A percentile compares a stretch with the other conserved stretches of the same genome.
Conservation (phyloP, 1,140 invertebrate species). For the Xylocopa sonorina region DNA sequence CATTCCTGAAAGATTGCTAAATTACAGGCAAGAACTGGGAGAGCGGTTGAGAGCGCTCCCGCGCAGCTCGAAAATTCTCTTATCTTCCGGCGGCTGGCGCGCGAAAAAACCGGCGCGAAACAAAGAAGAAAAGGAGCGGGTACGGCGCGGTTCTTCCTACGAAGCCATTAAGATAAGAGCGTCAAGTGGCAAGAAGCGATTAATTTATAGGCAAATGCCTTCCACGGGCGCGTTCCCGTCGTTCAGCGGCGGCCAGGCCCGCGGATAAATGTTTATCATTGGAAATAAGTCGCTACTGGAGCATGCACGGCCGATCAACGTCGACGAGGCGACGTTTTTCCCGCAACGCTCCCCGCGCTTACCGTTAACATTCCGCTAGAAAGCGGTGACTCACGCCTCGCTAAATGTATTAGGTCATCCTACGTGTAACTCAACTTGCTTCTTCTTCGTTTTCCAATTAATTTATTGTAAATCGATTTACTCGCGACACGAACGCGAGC, state of each 20-base stretch:
- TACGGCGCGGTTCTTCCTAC: neutral
- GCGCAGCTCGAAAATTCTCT: no score
- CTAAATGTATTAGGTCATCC: constrained; percentile 57
- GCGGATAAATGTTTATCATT: constrained; percentile 12
- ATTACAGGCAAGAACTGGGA: no score
- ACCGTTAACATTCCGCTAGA: constrained; percentile 65
- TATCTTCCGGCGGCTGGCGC: no score
- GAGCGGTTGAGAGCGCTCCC: no score
- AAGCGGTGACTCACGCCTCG: constrained; percentile 60
- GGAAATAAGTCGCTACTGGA: constrained; percentile 42
- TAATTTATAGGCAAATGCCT: neutral
- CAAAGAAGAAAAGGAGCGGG: neutral
- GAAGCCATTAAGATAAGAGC: neutral
- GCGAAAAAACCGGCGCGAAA: neutral
- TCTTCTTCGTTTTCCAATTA: no score
- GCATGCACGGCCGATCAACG: constrained; percentile 37
- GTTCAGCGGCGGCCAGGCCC: neutral
- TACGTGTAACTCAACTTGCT: no score
- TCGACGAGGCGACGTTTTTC: constrained; percentile 38
- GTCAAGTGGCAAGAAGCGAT: neutral
- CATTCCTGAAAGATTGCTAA: no score
- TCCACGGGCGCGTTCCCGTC: neutral
- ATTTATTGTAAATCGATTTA: no score
- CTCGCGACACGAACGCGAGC: no score
- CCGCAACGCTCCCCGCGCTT: constrained; percentile 27